phyloP scores from a whole-genome alignment of 2,113 vertebrate genomes.

The Trogon melanurus region DNA sequence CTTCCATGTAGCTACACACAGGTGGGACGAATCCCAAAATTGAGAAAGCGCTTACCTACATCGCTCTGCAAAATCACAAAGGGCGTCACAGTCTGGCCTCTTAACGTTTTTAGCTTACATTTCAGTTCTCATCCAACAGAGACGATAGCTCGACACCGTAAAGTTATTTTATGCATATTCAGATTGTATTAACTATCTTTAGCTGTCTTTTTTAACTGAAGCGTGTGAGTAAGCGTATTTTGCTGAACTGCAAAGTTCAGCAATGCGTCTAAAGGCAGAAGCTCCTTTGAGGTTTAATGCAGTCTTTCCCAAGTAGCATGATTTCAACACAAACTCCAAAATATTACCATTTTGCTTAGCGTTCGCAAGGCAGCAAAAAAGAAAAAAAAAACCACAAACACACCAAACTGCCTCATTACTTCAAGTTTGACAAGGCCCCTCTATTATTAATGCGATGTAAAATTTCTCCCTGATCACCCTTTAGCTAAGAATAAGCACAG shows the following conservation, averaged over 20 bases:
- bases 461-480: background rate
- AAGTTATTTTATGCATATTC: conserved; percentile 46
- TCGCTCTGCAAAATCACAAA: background rate
- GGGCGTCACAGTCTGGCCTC: background rate
- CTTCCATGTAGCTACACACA: background rate
- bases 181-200: conserved; percentile 42
- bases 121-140: background rate
- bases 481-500: background rate
- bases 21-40: background rate
- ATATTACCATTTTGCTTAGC: background rate
- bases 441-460: background rate
- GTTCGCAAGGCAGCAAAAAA: background rate
- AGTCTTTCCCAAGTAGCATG: background rate
- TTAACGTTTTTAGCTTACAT: background rate
- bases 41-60: background rate
- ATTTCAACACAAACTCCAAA: background rate
- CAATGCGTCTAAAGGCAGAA: conserved; percentile 13
- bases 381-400: too few species aligned
- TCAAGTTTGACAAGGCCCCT: background rate
- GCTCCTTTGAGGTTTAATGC: conserved; percentile 39
- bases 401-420: background rate
- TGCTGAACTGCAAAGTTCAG: conserved; percentile 44
- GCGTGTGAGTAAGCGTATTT: conserved; percentile 20
- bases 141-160: background rate
- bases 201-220: conserved; percentile 24